Percentiles rank a stretch among this genome's conserved stretches.
These are phyloP conservation scores for Denticeps clupeoides DNA, from an alignment of 2,797 vertebrate species.

Conservation along the genomic window DNA sequence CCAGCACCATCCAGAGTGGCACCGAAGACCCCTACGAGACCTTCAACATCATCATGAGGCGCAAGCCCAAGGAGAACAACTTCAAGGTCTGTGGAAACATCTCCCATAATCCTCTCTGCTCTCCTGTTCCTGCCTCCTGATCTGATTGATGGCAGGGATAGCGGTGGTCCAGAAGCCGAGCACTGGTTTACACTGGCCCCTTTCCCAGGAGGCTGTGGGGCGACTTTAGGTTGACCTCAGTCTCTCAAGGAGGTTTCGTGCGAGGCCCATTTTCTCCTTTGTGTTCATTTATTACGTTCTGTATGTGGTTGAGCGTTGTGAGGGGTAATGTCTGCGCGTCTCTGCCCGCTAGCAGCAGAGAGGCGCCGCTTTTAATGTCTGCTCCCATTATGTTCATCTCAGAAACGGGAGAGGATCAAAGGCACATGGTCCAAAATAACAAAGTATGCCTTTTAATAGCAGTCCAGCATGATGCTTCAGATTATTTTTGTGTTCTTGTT, in stretches of 20 bases:
- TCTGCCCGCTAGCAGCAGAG: neutral
- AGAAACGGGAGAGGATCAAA: neutral
- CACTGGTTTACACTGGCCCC: no score
- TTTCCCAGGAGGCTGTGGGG: no score
- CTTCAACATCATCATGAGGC: constrained; percentile 97
- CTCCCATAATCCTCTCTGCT: neutral
- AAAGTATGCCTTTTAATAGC: neutral
- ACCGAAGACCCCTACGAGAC: constrained; percentile 93
- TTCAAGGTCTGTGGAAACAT: constrained; percentile 72
- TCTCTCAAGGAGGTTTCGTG: no score
- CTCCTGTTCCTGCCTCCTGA: neutral
- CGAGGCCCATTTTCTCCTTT: no score
- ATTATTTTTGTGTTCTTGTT: no score
- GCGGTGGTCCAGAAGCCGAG: no score
- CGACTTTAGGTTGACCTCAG: no score
- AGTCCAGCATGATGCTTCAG: neutral
- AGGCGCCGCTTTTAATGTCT: neutral
- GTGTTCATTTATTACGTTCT: no score
- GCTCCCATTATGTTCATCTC: neutral
- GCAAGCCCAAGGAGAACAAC: constrained; percentile 98
- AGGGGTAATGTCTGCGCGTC: no score
- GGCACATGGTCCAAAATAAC: neutral
- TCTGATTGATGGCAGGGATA: no score
- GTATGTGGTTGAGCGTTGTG: no score
- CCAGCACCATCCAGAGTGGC: constrained; percentile 80